Evolutionary conservation across 2,113 vertebrate genomes (phyloP).

Genomic region (Melanostigma gelatinosum): DNA sequence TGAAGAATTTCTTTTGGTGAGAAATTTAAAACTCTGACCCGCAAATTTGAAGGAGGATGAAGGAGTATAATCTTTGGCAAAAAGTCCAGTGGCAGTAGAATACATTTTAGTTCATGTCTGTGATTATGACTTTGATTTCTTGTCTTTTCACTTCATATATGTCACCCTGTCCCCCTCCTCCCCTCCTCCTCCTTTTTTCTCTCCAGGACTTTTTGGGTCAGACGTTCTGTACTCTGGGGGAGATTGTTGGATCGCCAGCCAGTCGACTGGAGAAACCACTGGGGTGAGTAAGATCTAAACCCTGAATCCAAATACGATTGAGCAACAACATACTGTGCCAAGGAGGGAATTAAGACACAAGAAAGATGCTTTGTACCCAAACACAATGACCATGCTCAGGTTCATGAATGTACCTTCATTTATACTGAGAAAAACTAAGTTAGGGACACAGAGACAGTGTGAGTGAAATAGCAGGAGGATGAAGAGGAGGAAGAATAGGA

Average conservation of each 20-base stretch:
- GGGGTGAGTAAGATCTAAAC: constrained; percentile 84
- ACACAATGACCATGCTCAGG: constrained; percentile 1
- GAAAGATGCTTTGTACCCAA: constrained; percentile 11
- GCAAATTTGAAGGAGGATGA: constrained; percentile 3
- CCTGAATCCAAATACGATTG: constrained; percentile 26
- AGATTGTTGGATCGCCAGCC: constrained; percentile 93
- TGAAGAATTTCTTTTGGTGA: background rate
- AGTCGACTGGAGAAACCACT: constrained; percentile 95
- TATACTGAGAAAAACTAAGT: constrained; percentile 19
- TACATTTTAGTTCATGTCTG: background rate
- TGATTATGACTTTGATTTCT: constrained; percentile 13
- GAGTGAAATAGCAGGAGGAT: background rate
- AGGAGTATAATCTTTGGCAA: background rate
- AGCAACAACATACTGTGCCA: constrained; percentile 17
- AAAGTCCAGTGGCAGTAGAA: background rate
- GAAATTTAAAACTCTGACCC: constrained; percentile 3
- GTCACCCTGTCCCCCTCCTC: background rate
- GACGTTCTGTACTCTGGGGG: constrained; percentile 94
- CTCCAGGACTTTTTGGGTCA: constrained; percentile 95
- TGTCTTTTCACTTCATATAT: constrained; percentile 5
- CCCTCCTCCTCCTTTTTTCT: background rate
- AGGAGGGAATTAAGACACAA: constrained; percentile 10
- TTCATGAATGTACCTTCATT: background rate
- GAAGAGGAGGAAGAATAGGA: constrained; percentile 3
- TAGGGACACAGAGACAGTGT: background rate